Conservation (phyloP, 2,797 vertebrate species). For the Macroramphosus scolopax region DNA sequence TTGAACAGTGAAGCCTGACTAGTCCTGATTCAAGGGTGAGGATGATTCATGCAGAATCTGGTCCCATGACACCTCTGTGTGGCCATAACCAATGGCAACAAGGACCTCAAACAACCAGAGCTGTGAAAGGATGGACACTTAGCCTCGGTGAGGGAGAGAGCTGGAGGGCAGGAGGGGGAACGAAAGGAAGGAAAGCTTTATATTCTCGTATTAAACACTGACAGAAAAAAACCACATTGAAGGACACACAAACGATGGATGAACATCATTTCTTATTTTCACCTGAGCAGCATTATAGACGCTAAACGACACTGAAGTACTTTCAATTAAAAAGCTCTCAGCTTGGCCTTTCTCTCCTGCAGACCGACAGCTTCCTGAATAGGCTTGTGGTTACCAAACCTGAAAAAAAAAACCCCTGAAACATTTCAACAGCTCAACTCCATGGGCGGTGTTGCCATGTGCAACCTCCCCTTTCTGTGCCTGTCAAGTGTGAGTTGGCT, state of each 20-base stretch:
- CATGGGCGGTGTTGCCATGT: slow-evolving; percentile 48
- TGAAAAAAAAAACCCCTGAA: slow-evolving; percentile 29
- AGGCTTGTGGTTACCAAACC: slow-evolving; percentile 18
- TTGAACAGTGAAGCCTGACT: slow-evolving; percentile 45
- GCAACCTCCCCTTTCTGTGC: slow-evolving; percentile 48
- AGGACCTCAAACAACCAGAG: slow-evolving; percentile 37
- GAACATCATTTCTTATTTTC: slow-evolving; percentile 3
- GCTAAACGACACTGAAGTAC: not conserved
- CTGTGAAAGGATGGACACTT: slow-evolving; percentile 39
- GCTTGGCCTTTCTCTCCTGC: slow-evolving; percentile 20
- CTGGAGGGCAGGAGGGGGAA: slow-evolving; percentile 17
- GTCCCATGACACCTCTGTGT: slow-evolving; percentile 25
- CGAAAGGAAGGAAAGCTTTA: not conserved
- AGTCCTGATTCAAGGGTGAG: slow-evolving; percentile 54
- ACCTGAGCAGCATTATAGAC: not conserved
- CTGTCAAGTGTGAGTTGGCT: slow-evolving; percentile 61
- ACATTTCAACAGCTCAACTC: slow-evolving; percentile 48
- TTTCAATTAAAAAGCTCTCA: too few relatives aligned
- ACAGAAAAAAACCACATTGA: not conserved
- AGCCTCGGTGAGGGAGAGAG: slow-evolving; percentile 28
- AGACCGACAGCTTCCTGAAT: slow-evolving; percentile 11
- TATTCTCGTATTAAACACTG: too few relatives aligned
- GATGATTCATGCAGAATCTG: slow-evolving; percentile 54
- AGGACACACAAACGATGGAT: not conserved
- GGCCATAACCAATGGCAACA: slow-evolving; percentile 32